Base-by-base conservation (phyloP, 1,140 invertebrate species). In the Drosophila willistoni region DNA sequence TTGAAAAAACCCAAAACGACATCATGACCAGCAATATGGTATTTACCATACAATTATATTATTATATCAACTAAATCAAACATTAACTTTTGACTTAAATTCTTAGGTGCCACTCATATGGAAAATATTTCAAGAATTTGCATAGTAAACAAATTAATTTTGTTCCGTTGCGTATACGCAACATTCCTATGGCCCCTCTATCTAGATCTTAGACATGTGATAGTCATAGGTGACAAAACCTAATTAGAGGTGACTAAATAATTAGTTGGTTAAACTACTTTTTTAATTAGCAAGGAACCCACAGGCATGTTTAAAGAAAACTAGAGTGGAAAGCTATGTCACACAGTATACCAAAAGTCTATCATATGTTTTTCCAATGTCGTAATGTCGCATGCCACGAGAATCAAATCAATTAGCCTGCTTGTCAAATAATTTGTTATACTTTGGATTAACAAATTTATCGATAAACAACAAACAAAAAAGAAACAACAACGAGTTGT, bases 371-470 rank as follows among this genome's bases (percentile, higher is more conserved):
- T 68, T n/a, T 13, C 4, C 4, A 61, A 41, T 56, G 36, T 34
- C 36, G 56, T 51, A 54, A 61, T 57, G 68, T 29, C 44, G 41
- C 14, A 41, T 63, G 81, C 42, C 83, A 84, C 81, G 76, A 89
- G 77, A 89, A 89, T 73, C 66, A 84, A 89, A 89, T 89, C 84
- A 89, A 89, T 89, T 89, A 89, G 63, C 64, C 36, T 33, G 68
- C 84, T 84, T 89, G 84, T 89, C 84, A 89, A 84, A 73, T 81
- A 67, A 64, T 74, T 78, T 89, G 80, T 89, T 89, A 67, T 73
- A 73, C 76, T 84, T 81, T 81, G 84, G 84, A 89, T 89, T 89
- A 89, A 64, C 61, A 75, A 75, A 54, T 74, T 78, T 82, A 70
- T 66, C 55, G 79, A 63, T 79, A 70, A 29, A 71, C 65, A 47